Conservation (phyloP, 2,113 vertebrate species). For the Neoarius graeffei region DNA sequence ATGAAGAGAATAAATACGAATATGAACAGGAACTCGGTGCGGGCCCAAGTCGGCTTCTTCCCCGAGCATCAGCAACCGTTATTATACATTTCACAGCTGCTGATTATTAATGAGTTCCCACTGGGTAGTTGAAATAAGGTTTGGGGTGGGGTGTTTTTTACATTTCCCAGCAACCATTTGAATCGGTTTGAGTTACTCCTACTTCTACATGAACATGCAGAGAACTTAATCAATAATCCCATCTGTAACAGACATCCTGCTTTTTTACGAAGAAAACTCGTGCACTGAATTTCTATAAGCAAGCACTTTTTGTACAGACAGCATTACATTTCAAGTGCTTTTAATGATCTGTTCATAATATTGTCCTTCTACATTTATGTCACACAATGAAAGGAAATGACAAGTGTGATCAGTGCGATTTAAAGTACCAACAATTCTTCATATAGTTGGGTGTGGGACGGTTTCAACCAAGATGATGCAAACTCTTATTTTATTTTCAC, state of each 20-base stretch:
- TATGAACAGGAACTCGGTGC: neutral
- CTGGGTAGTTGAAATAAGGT: neutral
- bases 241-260: neutral
- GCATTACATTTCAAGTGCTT: neutral
- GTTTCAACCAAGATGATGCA: neutral
- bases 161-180: neutral
- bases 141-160: neutral
- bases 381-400: neutral
- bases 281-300: neutral
- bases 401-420: no score
- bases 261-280: neutral
- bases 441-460: neutral
- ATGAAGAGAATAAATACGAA: neutral
- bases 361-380: neutral
- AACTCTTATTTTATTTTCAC: neutral
- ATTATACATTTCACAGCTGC: neutral
- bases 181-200: neutral
- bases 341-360: neutral
- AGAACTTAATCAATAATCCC: neutral
- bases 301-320: neutral
- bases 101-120: neutral
- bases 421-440: neutral
- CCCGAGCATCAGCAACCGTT: neutral
- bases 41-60: neutral
- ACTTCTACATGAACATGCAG: neutral